These are phyloP conservation scores for Mimas tiliae DNA, from an alignment of 2,888 invertebrate species.

Conservation along the genomic window DNA sequence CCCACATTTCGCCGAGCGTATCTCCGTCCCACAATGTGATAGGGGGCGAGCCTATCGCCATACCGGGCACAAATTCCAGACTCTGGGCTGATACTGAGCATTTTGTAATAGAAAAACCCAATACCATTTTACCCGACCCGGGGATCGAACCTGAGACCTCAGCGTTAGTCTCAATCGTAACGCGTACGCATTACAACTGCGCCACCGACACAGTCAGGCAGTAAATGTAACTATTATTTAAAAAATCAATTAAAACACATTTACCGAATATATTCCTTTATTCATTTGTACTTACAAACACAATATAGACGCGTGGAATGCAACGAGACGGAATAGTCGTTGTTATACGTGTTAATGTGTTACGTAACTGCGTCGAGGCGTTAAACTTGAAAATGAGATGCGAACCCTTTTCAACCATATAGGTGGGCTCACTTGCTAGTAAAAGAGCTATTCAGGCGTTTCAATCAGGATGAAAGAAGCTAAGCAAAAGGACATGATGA, in stretches of 20 bases:
- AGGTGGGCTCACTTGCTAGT: background rate
- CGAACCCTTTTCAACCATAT: background rate
- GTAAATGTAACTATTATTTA: constrained; percentile 5
- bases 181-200: too few relatives aligned
- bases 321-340: constrained; percentile 69
- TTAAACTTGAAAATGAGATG: constrained; percentile 25
- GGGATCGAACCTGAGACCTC: too few relatives aligned
- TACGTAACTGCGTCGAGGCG: constrained; percentile 35
- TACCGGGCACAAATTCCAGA: too few relatives aligned
- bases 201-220: too few relatives aligned
- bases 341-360: constrained; percentile 64
- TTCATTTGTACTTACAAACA: constrained; percentile 74
- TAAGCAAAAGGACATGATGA: constrained; percentile 2
- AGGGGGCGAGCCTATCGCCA: too few relatives aligned
- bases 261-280: constrained; percentile 70
- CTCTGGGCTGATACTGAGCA: too few relatives aligned
- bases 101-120: too few relatives aligned
- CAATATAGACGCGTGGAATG: constrained; percentile 68
- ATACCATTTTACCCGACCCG: too few relatives aligned
- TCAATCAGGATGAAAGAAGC: background rate
- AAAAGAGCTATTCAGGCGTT: background rate
- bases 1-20: too few relatives aligned
- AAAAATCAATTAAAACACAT: constrained; percentile 37
- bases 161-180: too few relatives aligned
- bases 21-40: too few relatives aligned